Evolutionary conservation across 2,888 invertebrate genomes (phyloP).

Genomic region (Idaea biselata): DNA sequence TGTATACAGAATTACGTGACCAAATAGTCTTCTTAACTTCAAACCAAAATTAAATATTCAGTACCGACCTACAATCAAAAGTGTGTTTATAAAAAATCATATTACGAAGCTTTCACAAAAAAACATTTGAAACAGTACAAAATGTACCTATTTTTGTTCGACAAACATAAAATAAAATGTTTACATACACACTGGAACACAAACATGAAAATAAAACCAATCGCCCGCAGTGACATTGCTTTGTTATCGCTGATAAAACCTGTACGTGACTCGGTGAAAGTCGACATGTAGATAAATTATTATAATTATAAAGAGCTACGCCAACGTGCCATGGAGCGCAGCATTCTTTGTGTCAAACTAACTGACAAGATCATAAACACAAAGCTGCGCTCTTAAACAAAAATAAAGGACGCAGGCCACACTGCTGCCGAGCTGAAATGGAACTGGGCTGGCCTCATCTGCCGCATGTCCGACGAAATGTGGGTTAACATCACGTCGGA

Average conservation of each 20-base stretch:
- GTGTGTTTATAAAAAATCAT: background rate
- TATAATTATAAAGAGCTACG: background rate
- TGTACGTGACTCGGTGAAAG: constrained; percentile 21
- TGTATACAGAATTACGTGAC: too few relatives aligned
- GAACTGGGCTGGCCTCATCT: too few relatives aligned
- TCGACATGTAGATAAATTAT: background rate
- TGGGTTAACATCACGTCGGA: too few relatives aligned
- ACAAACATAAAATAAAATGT: constrained; percentile 3
- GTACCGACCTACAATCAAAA: too few relatives aligned
- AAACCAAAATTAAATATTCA: background rate
- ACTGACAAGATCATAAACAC: too few relatives aligned
- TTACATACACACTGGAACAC: constrained; percentile 15
- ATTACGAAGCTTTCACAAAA: background rate
- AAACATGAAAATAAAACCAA: constrained; percentile 15
- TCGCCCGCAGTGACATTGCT: constrained; percentile 16
- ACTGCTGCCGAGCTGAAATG: too few relatives aligned
- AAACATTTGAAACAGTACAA: background rate
- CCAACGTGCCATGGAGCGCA: too few relatives aligned
- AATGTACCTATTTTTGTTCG: background rate
- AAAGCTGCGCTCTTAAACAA: too few relatives aligned
- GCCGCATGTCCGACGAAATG: too few relatives aligned
- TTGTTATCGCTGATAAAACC: constrained; percentile 29
- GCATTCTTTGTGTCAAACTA: too few relatives aligned
- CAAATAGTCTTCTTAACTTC: background rate
- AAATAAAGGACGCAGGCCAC: too few relatives aligned